Evolutionary conservation across 2,797 vertebrate genomes (phyloP).

Genomic region (Allobates femoralis): DNA sequence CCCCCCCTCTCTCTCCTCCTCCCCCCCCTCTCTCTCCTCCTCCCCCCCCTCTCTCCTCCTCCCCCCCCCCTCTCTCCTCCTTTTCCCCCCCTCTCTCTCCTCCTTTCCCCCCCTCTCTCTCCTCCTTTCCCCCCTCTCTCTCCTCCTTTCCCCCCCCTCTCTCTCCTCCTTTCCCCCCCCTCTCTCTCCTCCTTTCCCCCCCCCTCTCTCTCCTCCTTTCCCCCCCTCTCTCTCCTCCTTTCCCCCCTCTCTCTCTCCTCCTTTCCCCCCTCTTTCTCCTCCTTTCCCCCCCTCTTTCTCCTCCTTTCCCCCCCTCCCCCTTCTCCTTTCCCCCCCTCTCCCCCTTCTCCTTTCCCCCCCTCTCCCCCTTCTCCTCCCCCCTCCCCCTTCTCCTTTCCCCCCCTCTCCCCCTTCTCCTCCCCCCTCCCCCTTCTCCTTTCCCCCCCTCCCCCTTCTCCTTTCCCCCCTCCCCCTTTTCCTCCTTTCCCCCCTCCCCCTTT

Average conservation of each 20-base stretch:
- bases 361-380: not conserved
- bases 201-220: too few species aligned
- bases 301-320: too few species aligned
- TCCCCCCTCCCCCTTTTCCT: too few species aligned
- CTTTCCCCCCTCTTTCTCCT: not conserved
- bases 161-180: not conserved
- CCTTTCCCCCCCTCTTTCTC: not conserved
- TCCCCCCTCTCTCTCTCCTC: not conserved
- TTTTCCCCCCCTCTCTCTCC: not conserved
- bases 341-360: too few species aligned
- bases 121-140: not conserved
- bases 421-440: too few species aligned
- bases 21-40: too few species aligned
- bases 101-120: not conserved
- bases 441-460: too few species aligned
- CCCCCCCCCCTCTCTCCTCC: not conserved
- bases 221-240: too few species aligned
- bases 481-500: too few species aligned
- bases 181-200: not conserved
- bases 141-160: not conserved
- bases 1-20: not conserved
- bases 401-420: too few species aligned
- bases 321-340: too few species aligned
- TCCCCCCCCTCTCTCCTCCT: not conserved
- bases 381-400: too few species aligned